Evolutionary conservation across 2,888 invertebrate species (phyloP), one percentile per base, ranked within the genome.

Genomic region (Bibio marci): DNA sequence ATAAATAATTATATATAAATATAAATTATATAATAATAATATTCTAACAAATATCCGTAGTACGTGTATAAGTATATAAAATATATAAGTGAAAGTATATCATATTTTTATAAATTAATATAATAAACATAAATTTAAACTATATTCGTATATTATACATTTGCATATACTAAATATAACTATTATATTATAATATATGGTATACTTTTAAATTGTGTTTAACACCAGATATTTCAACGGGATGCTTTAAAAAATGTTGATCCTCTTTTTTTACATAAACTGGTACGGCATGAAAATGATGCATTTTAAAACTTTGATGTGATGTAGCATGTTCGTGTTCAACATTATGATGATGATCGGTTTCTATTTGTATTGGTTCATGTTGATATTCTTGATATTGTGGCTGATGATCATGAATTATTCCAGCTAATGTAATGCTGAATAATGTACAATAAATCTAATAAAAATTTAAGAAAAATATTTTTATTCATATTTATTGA

Each of bases 271-370:
- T 76, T 6, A 75, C 65, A 57, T 74, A 76, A 0, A 76, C 74
- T 2, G 76, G 76, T 2, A 77, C 76, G 1, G 76, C 69, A 50
- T 76, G 76, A 62, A 70, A 76, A 52, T 76, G 76, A 53, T 76
- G 75, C 47, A 76, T 71, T 49, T 76, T 73, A 46, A 77, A 70
- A 41, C 71, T 74, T 56, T 77, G 76, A 51, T 76, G 76, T 31
- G 76, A 76, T 46, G 75, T 76, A 25, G 76, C 74, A 50, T 73
- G 73, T 46, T 73, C 71, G 48, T 74, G 72, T 45, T 73, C 69
- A 26, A 73, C 63, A 44, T 71, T 67, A 43, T 71, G 70, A 47
- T 72, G 71, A 48, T 70, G 66, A 42, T 61, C 63, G 13, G 59
- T 58, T 43, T 70, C 71, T 5, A 66, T 64, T 8, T 61, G 50